Evolutionary conservation across 2,113 vertebrate species (phyloP), one percentile per base, ranked within the genome.

Genomic region (Numida meleagris): DNA sequence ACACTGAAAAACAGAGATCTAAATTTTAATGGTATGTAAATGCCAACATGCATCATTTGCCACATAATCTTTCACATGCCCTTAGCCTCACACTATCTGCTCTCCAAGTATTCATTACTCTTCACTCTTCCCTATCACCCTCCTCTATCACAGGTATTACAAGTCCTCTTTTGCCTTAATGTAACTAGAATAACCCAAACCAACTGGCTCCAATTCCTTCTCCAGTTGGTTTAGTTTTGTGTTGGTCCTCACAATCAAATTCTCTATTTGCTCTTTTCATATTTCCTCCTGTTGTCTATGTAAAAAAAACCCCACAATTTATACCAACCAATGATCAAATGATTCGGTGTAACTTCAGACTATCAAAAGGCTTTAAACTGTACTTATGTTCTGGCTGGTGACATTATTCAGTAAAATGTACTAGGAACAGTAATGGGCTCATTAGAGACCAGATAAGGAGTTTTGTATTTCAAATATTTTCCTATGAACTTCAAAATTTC

Each of bases 211-310:
- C 6, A 76, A 14, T 10, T n/a, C 71, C 36, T 36, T 17, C 9
- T 46, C 5, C 67, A 77, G 2, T 13, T 74, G 78, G 9, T 24
- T 77, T 81, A n/a, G 3, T 23, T 84, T 75, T 65, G 2, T 65
- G 20, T 9, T 53, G 62, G 20, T 15, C 2, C 0, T 1, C 4
- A 38, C 17, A 68, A 59, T 46, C 11, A 2, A 2, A 1, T 40
- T 78, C 12, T 36, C 4, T 36, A n/a, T 4, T 29, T 55, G 5
- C 0, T 29, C 21, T 67, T 71, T 53, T 29, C 27, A 18, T 40
- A 40, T 40, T 63, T 40, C 10, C 38, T 19, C 1, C 11, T 2
- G 1, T n/a, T 3, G 23, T 14, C 12, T 45, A 66, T 20, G 5
- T 4, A 42, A 63, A 63, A 31, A 62, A 36, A 61, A 16, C 6